phyloP scores from a whole-genome alignment of 2,888 invertebrate species.

The Parascotia fuliginaria region DNA sequence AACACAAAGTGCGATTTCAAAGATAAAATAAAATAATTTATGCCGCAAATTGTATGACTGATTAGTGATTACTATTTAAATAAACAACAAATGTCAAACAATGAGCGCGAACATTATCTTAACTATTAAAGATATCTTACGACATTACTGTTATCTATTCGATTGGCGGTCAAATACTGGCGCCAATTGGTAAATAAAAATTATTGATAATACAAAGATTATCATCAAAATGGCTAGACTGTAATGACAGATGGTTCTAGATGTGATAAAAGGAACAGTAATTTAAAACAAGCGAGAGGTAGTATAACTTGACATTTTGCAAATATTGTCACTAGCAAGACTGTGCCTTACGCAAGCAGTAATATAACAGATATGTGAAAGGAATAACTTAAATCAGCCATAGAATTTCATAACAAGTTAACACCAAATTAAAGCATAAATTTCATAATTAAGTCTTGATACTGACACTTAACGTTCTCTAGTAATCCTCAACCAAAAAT shows the following conservation, averaged over 20 bases:
- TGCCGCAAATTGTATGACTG: neutral
- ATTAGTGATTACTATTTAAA: no score
- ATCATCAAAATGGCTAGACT: conserved; percentile 6
- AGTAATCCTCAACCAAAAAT: no score
- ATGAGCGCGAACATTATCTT: neutral
- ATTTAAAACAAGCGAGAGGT: conserved; percentile 19
- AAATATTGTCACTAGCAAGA: conserved; percentile 1
- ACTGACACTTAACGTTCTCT: no score
- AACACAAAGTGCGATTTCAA: neutral
- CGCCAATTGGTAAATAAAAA: conserved; percentile 57
- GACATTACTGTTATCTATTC: conserved; percentile 51
- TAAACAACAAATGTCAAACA: no score
- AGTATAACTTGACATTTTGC: no score
- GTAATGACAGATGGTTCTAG: conserved; percentile 25
- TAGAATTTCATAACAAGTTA: no score
- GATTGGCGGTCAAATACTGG: conserved; percentile 62
- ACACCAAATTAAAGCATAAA: no score
- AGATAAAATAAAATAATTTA: neutral
- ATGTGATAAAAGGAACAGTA: conserved; percentile 29
- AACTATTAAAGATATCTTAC: conserved; percentile 30
- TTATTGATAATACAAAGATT: conserved; percentile 32
- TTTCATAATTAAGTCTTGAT: no score
- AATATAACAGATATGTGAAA: no score
- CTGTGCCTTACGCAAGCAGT: no score
- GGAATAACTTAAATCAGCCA: no score